Base-by-base conservation (phyloP, 2,888 invertebrate genomes). In the Tenodera sinensis region DNA sequence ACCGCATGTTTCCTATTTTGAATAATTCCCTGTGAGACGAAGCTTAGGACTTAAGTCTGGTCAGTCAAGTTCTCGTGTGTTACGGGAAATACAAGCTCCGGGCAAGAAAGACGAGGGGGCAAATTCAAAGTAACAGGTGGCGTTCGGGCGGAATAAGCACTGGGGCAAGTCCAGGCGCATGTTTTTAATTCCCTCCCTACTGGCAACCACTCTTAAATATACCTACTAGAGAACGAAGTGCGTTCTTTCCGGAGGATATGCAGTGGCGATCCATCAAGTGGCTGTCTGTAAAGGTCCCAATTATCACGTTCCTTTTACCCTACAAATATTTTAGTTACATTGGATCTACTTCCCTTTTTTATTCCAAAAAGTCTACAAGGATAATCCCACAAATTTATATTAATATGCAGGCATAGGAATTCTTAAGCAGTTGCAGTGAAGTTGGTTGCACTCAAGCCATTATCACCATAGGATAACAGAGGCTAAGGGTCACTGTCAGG, bases 111-210 rank as follows among this genome's bases (percentile, higher is more conserved):
- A 87, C 83, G 87, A 34, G 83, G 30, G 34, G 87, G 82, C 34
- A 87, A 87, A 87, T 87, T 14, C 34, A 34, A 34, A 25, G 87
- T 89, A 88, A 84, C 89, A 89, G 89, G 88, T 89, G 89, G 88
- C 88, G 88, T 82, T 47, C 84, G 89, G n/a, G 85, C 85, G 88
- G 83, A 89, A 89, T 89, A 89, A 89, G 88, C 85, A 86, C 28
- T 81, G 28, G 12, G 47, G 27, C 42, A 27, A 30, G 30, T 81
- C 86, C 81, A 82, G 20, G 54, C 28, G 87, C 83, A 87, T 87
- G 83, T 82, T 87, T 87, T 82, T 87, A 87, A 82, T 87, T 87
- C 12, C 25, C 54, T 71, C 54, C 54, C 54, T 71, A 71, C 20
- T 25, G 25, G 54, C 54, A 71, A 71, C 54, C 54, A 6, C 12